These are phyloP conservation scores for Phaedon cochleariae DNA, from an alignment of 2,888 invertebrate species.

Conservation along the genomic window DNA sequence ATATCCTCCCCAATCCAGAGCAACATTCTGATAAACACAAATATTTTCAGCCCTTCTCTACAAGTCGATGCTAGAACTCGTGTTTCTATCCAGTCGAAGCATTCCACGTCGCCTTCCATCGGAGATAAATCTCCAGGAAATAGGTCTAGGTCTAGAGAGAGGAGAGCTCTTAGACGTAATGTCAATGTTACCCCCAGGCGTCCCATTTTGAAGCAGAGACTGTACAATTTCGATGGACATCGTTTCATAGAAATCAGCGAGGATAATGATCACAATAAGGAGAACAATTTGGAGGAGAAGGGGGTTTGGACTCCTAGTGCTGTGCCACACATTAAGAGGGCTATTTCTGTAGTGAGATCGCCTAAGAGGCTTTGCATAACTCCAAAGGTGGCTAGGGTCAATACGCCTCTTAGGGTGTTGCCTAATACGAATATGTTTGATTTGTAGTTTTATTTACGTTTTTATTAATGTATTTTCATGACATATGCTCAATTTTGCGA, in stretches of 20 bases:
- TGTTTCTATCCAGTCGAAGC: conserved; percentile 4
- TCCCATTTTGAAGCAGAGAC: conserved; percentile 20
- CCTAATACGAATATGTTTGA: neutral
- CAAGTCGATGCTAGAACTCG: conserved; percentile 7
- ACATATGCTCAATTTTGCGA: neutral
- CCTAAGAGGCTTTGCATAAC: conserved; percentile 66
- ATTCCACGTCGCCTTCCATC: neutral
- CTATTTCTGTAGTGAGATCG: conserved; percentile 62
- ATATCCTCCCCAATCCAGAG: conserved; percentile 46
- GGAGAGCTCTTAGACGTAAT: conserved; percentile 20
- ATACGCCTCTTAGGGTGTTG: conserved; percentile 68
- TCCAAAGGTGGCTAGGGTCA: conserved; percentile 59
- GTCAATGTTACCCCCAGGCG: conserved; percentile 22
- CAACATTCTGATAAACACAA: conserved; percentile 28
- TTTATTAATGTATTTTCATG: neutral
- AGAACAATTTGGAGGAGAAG: conserved; percentile 14
- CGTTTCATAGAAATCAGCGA: conserved; percentile 12
- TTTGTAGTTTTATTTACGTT: neutral
- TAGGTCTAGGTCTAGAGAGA: conserved; percentile 18
- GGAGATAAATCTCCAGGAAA: conserved; percentile 22
- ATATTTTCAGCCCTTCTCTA: conserved; percentile 18
- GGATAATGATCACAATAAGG: conserved; percentile 11
- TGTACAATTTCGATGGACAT: conserved; percentile 19
- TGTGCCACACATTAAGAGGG: conserved; percentile 69
- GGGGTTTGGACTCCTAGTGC: conserved; percentile 12